Evolutionary conservation across 2,888 invertebrate species (phyloP).

Genomic region (Melinopterus prodromus): DNA sequence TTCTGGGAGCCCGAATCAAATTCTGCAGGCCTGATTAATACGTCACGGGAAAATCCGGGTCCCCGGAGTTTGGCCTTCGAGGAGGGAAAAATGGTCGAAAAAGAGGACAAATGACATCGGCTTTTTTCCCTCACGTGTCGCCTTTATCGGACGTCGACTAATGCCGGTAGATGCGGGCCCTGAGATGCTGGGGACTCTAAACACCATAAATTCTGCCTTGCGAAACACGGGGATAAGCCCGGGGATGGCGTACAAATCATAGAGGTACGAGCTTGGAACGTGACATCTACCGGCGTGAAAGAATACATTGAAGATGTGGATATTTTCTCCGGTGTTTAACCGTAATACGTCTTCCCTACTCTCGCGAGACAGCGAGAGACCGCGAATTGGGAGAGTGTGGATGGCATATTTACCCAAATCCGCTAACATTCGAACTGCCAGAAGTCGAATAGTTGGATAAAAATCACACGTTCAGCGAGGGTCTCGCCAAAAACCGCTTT

Average conservation of each 20-base stretch:
- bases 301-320: neutral
- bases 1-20: neutral
- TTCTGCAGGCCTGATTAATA: neutral
- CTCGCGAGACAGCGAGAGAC: no score
- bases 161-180: neutral
- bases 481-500: no score
- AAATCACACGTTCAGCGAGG: no score
- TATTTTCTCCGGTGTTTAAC: neutral
- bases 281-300: neutral
- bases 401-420: no score
- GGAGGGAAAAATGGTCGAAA: neutral
- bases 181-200: neutral
- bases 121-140: neutral
- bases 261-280: neutral
- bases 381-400: no score
- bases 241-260: neutral
- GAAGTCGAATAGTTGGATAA: no score
- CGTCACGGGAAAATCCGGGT: neutral
- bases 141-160: neutral
- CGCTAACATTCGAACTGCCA: no score
- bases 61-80: neutral
- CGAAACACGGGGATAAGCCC: neutral
- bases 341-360: no score
- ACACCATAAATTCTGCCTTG: neutral
- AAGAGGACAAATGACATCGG: neutral